Base-by-base conservation (phyloP, 2,113 vertebrate species). In the Pelobates fuscus region DNA sequence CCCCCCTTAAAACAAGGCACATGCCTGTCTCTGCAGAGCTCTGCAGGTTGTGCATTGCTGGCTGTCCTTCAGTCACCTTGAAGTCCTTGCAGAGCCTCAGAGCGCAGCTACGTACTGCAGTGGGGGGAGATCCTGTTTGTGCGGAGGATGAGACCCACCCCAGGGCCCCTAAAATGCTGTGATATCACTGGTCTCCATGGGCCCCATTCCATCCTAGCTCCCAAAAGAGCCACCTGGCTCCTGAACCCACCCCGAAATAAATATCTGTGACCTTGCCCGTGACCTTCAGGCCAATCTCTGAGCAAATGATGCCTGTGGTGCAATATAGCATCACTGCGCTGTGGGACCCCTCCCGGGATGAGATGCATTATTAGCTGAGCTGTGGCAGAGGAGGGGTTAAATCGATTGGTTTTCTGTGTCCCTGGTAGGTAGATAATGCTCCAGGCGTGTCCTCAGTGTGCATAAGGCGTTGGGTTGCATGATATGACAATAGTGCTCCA, bases 41-140 rank as follows among this genome's bases (percentile, higher is more conserved):
- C 25, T 25, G 41, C 5, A 32, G 21, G 21, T n/a, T 17, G 37
- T 44, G 54, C 8, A n/a, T 3, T 2, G 49, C 10, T 4, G 21
- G 3, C 29, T 29, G 62, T n/a, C 71, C 71, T 74, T 21, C 27
- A 27, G 21, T 74, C 49, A 43, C 71, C 71, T 74, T 62, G 24
- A 60, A 20, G n/a, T 11, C n/a, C 8, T 8, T 18, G 18, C 3
- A 27, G 8, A 6, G 59, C 6, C 24, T 41, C 18, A 24, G 23
- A 57, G 32, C 32, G 37, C 29, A 24, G 8, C 8, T n/a, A 27
- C 17, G 2, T 20, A 18, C 46, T 26, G 2, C 26, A 23, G 24
- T 7, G 58, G 17, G 3, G 41, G 23, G 41, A n/a, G 1, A 37
- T 37, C 32, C 32, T 37, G 32, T 37, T 10, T 10, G 5, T 37